These are phyloP conservation scores for Ibidorhyncha struthersii DNA, from an alignment of 2,113 vertebrate species.

Conservation along the genomic window DNA sequence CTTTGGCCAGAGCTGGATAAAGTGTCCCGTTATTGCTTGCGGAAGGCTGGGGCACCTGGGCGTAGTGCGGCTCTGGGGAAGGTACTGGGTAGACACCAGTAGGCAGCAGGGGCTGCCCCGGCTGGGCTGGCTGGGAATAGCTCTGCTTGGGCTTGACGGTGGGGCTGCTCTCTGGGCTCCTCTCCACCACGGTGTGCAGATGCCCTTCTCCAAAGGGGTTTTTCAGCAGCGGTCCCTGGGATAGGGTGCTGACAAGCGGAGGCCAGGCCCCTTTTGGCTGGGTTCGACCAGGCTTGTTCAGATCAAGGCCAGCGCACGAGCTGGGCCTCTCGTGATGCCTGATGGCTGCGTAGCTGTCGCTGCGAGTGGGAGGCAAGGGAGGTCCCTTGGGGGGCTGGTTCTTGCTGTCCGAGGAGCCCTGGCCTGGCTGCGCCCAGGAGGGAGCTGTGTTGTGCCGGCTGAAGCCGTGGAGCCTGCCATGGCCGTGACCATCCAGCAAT, in stretches of 20 bases:
- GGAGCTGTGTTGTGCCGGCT: constrained; percentile 73
- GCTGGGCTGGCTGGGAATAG: constrained; percentile 75
- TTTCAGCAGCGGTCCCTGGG: constrained; percentile 67
- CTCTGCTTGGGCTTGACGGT: constrained; percentile 83
- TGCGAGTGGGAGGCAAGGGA: constrained; percentile 86
- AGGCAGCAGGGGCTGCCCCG: constrained; percentile 82
- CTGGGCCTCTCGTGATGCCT: constrained; percentile 87
- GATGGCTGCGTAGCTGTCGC: constrained; percentile 89
- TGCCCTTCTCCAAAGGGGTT: constrained; percentile 80
- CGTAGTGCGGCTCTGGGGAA: constrained; percentile 86
- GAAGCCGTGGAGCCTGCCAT: constrained; percentile 42
- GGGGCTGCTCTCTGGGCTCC: constrained; percentile 94
- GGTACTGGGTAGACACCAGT: constrained; percentile 84
- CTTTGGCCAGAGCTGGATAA: constrained; percentile 86
- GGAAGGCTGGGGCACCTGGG: constrained; percentile 82
- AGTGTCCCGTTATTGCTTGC: constrained; percentile 63
- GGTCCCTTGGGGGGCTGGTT: constrained; percentile 69
- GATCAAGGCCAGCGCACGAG: constrained; percentile 86
- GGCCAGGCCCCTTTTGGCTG: constrained; percentile 80
- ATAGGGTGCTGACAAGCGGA: constrained; percentile 67
- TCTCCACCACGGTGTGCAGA: constrained; percentile 91
- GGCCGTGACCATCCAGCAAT: constrained; percentile 40
- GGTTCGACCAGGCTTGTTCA: constrained; percentile 75
- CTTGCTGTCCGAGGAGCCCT: constrained; percentile 73
- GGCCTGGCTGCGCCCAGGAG: constrained; percentile 71